Evolutionary conservation across 2,888 invertebrate genomes (phyloP), one percentile per base, ranked within the genome.

Genomic region (Thecocarcelia acutangulata): DNA sequence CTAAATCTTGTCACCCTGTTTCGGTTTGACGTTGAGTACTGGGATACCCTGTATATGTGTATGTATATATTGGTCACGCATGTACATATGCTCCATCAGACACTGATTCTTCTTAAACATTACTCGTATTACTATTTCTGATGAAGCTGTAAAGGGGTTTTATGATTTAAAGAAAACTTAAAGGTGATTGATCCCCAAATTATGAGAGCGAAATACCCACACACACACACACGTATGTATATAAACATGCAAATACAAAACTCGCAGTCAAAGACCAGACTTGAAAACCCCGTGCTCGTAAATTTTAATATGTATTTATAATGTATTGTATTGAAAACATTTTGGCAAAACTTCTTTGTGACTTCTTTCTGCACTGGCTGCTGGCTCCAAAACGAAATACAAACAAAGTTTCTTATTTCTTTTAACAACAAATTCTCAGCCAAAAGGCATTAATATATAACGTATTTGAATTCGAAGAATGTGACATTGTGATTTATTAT

Each of bases 401-500:
- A 28, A 0, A 33, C 6, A 42, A n/a, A n/a, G n/a, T n/a, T n/a
- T n/a, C n/a, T 13, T 24, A 24, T 52, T 68, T 24, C 9, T 19
- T 68, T 40, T 42, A 42, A 28, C 28, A 24, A 40, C 37, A 15
- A 9, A 37, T 1, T 15, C 40, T 19, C 15, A 40, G 17, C 17
- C 1, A 3, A 33, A 24, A 2, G 4, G 21, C 15, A 6, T 8
- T 33, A 5, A 33, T 33, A 33, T 8, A 9, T 11, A 12, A 28
- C 11, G 44, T 15, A 64, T 33, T 33, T 33, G 63, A 66, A 40
- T 50, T 37, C 66, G 12, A 19, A 66, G 40, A 19, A 21, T 48
- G 33, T 56, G 46, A 58, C 64, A 28, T 13, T 46, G 37, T 58
- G 64, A 74, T 66, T 74, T 74, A 74, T 66, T 58, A 68, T 24